A percentile compares a stretch with the other conserved stretches of the same genome.
These are phyloP conservation scores for Capreolus pygargus DNA, from an alignment of 2,113 vertebrate genomes.

Conservation along the genomic window DNA sequence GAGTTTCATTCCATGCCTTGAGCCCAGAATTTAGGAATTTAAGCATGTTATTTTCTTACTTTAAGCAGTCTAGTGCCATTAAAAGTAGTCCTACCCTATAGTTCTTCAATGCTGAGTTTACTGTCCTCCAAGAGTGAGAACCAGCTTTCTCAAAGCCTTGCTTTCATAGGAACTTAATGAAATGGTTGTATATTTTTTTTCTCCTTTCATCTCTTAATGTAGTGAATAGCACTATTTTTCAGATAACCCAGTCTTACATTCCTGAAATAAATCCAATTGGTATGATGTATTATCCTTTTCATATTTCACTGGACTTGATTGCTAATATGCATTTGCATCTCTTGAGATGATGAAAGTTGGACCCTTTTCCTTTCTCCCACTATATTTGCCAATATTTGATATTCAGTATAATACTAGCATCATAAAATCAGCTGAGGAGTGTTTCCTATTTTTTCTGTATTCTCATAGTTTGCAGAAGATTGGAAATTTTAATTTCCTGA, in stretches of 20 bases:
- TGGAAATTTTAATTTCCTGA: not conserved
- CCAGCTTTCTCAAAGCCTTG: not conserved
- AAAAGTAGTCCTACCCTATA: not conserved
- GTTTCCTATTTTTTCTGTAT: not conserved
- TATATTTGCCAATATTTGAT: not conserved
- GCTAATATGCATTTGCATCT: not conserved
- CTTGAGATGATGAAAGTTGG: not conserved
- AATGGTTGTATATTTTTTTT: not conserved
- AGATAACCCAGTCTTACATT: not conserved
- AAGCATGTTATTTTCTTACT: not conserved
- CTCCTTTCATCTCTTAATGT: not conserved
- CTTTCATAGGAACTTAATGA: not conserved
- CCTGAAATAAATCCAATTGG: not conserved
- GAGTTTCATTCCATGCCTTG: not conserved
- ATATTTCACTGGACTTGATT: not conserved
- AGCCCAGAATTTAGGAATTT: not conserved
- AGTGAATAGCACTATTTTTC: not conserved
- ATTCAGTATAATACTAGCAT: not conserved
- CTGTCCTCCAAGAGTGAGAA: not conserved
- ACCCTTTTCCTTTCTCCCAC: not conserved
- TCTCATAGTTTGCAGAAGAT: not conserved
- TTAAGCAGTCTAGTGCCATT: not conserved
- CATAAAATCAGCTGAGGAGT: not conserved
- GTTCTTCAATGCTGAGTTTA: not conserved
- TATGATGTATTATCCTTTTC: not conserved